A percentile compares a stretch with the other conserved stretches of the same genome.
phyloP scores from a whole-genome alignment of 2,888 invertebrate species.

The Ariolimax columbianus region DNA sequence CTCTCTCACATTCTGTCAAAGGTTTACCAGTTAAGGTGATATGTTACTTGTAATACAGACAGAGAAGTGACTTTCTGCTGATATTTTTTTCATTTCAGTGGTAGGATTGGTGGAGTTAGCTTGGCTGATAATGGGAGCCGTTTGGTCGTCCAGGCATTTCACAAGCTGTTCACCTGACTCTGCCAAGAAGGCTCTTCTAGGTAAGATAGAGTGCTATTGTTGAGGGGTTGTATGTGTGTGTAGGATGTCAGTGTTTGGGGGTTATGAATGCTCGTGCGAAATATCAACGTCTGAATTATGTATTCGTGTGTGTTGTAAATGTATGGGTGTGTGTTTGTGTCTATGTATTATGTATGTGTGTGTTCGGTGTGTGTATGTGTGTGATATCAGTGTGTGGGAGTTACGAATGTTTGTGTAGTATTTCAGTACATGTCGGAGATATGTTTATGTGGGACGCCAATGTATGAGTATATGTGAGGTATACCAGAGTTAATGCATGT shows the following conservation, averaged over 20 bases:
- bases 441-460: no score
- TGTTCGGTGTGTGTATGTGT: no score
- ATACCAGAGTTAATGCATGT: no score
- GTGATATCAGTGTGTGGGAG: no score
- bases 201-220: slow-evolving; percentile 82
- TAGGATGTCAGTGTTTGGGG: no score
- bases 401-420: no score
- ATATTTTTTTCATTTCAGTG: slow-evolving; percentile 81
- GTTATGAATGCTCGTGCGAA: background rate
- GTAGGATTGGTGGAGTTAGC: slow-evolving; percentile 86
- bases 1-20: no score
- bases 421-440: no score
- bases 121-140: slow-evolving; percentile 86
- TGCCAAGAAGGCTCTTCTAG: slow-evolving; percentile 87
- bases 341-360: background rate
- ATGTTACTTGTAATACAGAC: no score
- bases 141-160: slow-evolving; percentile 86
- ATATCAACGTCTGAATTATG: background rate
- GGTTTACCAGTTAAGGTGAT: no score
- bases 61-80: background rate
- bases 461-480: no score
- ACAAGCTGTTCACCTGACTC: slow-evolving; percentile 83
- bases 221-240: background rate
- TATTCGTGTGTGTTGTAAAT: background rate
- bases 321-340: background rate